phyloP scores from a whole-genome alignment of 2,113 vertebrate genomes.

The Hyperoodon ampullatus region DNA sequence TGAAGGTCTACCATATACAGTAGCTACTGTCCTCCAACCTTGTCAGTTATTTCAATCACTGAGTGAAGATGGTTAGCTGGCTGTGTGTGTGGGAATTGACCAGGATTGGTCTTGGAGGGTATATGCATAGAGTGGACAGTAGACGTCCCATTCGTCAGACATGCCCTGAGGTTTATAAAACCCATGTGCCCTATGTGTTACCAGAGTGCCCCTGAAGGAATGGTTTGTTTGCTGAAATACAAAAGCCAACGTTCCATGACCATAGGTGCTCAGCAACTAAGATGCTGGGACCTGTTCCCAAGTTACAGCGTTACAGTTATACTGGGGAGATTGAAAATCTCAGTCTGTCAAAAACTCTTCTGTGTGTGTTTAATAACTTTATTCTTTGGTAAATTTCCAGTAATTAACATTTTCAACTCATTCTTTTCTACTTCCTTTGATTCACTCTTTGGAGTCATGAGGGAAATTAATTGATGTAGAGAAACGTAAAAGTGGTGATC shows the following conservation, averaged over 20 bases:
- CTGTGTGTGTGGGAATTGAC: background rate
- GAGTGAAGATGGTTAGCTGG: background rate
- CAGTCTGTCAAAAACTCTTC: background rate
- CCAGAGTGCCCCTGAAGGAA: background rate
- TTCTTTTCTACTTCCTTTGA: slow-evolving; percentile 20
- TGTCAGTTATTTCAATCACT: background rate
- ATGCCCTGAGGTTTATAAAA: background rate
- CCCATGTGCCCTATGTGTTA: background rate
- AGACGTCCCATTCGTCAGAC: background rate
- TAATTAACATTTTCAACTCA: slow-evolving; percentile 42
- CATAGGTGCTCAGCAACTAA: background rate
- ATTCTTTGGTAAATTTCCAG: slow-evolving; percentile 11
- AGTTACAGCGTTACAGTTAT: background rate
- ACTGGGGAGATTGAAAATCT: background rate
- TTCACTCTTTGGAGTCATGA: background rate
- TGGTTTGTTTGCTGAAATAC: background rate
- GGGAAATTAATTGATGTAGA: slow-evolving; percentile 29
- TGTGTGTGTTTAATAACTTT: slow-evolving; percentile 12
- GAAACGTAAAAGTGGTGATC: slow-evolving; percentile 21
- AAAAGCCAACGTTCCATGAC: background rate
- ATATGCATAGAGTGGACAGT: background rate
- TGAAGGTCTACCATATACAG: background rate
- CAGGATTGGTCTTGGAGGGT: background rate
- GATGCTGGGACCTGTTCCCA: background rate
- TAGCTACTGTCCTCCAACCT: background rate